phyloP scores from a whole-genome alignment of 2,888 invertebrate species.

The Eucera pruinosa region DNA sequence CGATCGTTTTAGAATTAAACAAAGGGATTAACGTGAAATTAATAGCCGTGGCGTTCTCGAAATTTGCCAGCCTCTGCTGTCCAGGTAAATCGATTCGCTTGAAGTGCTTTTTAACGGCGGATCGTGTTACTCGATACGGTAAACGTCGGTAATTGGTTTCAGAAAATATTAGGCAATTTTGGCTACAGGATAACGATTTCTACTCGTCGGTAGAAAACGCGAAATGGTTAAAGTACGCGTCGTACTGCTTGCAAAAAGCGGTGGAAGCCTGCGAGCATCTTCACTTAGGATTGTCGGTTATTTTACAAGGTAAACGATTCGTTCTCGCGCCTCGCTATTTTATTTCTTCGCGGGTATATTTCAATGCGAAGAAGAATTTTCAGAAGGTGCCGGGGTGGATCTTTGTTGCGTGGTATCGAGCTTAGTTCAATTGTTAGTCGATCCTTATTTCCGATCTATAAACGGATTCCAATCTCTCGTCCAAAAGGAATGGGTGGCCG shows the following conservation, averaged over 20 bases:
- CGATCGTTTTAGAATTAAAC: constrained; percentile 88
- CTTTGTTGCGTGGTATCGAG: constrained; percentile 94
- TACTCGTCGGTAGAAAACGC: constrained; percentile 91
- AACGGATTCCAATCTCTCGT: constrained; percentile 95
- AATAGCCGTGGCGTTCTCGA: constrained; percentile 78
- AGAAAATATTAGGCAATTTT: constrained; percentile 85
- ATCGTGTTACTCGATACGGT: no score
- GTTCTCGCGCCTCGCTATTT: background rate
- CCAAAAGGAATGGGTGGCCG: constrained; percentile 97
- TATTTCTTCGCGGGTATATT: background rate
- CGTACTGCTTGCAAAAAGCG: constrained; percentile 90
- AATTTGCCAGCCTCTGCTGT: constrained; percentile 79
- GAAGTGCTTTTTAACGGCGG: no score
- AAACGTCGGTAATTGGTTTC: constrained; percentile 49
- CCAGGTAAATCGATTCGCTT: constrained; percentile 74
- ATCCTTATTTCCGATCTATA: constrained; percentile 92
- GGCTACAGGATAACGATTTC: constrained; percentile 93
- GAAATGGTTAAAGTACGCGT: constrained; percentile 94
- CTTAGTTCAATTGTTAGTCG: constrained; percentile 93
- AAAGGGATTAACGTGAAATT: constrained; percentile 85
- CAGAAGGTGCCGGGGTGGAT: constrained; percentile 93
- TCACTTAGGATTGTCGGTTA: constrained; percentile 89
- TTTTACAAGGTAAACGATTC: constrained; percentile 90
- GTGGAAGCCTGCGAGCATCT: constrained; percentile 89
- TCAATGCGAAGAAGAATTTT: constrained; percentile 45